A percentile compares a stretch with the other conserved stretches of the same genome.
These are phyloP conservation scores for Salmo trutta DNA, from an alignment of 2,797 vertebrate genomes.

Conservation along the genomic window DNA sequence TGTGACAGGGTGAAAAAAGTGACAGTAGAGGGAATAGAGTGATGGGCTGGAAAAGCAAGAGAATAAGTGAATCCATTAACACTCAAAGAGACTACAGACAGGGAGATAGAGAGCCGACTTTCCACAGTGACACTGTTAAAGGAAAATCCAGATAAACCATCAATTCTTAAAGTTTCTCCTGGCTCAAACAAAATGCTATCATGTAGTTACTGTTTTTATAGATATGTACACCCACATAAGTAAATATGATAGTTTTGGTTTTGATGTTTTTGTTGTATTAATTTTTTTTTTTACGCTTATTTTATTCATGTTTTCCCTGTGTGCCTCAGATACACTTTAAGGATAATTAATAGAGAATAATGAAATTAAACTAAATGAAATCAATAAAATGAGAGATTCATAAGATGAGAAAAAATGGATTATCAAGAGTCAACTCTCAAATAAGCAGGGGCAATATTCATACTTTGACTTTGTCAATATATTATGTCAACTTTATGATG, in stretches of 20 bases:
- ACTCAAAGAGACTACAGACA: slow-evolving; percentile 36
- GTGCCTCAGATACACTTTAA: slow-evolving; percentile 81
- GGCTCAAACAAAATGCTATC: slow-evolving; percentile 40
- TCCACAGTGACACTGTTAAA: slow-evolving; percentile 28
- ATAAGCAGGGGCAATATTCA: slow-evolving; percentile 67
- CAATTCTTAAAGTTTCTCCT: slow-evolving; percentile 32
- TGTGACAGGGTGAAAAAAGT: slow-evolving; percentile 24
- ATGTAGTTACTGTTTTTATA: slow-evolving; percentile 67
- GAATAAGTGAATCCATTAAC: slow-evolving; percentile 36
- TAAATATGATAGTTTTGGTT: slow-evolving; percentile 45
- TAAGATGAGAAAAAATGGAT: slow-evolving; percentile 32
- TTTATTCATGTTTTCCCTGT: slow-evolving; percentile 77
- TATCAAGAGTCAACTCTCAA: slow-evolving; percentile 51
- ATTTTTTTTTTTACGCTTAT: slow-evolving; percentile 56
- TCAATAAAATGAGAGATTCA: slow-evolving; percentile 32
- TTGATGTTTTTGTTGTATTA: slow-evolving; percentile 48
- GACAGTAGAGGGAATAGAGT: slow-evolving; percentile 33
- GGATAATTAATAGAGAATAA: slow-evolving; percentile 70
- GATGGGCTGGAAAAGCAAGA: neutral
- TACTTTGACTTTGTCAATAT: slow-evolving; percentile 70
- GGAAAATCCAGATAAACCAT: slow-evolving; percentile 24
- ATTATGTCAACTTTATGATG: slow-evolving; percentile 68
- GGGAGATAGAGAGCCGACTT: slow-evolving; percentile 12
- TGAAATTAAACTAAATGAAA: slow-evolving; percentile 55
- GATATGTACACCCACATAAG: slow-evolving; percentile 52